These are phyloP conservation scores for Pseudomugil tenellus DNA, from an alignment of 2,797 vertebrate genomes.

Conservation along the genomic window DNA sequence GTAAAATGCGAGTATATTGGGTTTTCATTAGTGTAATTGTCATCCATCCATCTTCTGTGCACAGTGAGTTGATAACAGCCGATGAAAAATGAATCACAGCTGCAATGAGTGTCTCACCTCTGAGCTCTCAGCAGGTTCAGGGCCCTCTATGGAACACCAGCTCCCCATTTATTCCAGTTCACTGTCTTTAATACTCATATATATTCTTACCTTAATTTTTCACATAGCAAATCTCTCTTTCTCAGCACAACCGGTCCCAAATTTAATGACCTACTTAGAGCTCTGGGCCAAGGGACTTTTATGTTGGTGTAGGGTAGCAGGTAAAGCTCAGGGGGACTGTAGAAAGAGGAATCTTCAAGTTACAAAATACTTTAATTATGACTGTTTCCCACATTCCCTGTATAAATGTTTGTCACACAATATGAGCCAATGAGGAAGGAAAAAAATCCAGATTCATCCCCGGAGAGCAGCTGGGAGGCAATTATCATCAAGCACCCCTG, in stretches of 20 bases:
- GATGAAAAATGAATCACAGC: constrained; percentile 77
- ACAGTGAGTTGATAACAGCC: constrained; percentile 76
- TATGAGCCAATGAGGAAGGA: constrained; percentile 46
- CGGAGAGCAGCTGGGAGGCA: constrained; percentile 80
- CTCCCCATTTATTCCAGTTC: constrained; percentile 76
- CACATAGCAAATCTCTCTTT: constrained; percentile 39
- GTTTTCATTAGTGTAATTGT: constrained; percentile 78
- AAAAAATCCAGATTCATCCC: constrained; percentile 48
- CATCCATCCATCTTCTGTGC: constrained; percentile 82
- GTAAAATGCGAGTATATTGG: constrained; percentile 46
- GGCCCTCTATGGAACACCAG: constrained; percentile 57
- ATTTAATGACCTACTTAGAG: constrained; percentile 34
- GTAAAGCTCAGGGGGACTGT: not conserved
- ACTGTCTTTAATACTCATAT: constrained; percentile 61
- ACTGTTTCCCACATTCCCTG: constrained; percentile 80
- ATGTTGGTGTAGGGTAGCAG: constrained; percentile 51
- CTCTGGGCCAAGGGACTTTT: not conserved
- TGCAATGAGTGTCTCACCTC: constrained; percentile 77
- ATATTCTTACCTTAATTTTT: constrained; percentile 46
- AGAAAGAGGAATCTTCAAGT: constrained; percentile 69
- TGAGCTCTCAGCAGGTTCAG: constrained; percentile 59
- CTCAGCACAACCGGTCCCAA: constrained; percentile 27
- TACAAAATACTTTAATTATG: constrained; percentile 83
- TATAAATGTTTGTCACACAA: constrained; percentile 65
- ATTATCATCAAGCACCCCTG: constrained; percentile 81